Evolutionary conservation across 2,888 invertebrate genomes (phyloP).

Genomic region (Drosophila helvetica): DNA sequence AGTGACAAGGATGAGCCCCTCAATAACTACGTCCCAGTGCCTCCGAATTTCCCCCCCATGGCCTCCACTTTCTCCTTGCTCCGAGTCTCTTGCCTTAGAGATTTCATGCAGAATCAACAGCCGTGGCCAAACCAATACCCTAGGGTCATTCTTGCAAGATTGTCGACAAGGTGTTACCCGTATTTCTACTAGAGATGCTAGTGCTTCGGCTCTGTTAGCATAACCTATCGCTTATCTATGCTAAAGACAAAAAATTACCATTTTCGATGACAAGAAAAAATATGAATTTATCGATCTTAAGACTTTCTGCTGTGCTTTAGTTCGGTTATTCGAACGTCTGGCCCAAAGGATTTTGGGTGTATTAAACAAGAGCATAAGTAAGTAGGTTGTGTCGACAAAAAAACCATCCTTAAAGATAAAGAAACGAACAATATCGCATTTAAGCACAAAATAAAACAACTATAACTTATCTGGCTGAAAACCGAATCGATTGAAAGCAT

Average conservation of each 20-base stretch:
- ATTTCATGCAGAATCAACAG: slow-evolving; percentile 44
- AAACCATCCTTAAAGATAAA: too few species aligned
- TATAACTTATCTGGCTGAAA: too few species aligned
- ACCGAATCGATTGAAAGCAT: too few species aligned
- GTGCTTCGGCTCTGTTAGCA: neutral
- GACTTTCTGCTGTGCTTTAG: too few species aligned
- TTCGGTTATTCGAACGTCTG: too few species aligned
- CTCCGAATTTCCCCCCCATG: neutral
- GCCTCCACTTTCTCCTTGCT: slow-evolving; percentile 1
- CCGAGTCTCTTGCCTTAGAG: slow-evolving; percentile 37
- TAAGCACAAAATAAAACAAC: too few species aligned
- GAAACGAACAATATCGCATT: too few species aligned
- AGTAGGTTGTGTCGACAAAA: too few species aligned
- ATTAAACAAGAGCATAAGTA: too few species aligned
- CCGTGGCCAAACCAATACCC: slow-evolving; percentile 16
- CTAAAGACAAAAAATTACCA: neutral
- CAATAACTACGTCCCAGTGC: neutral
- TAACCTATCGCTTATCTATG: neutral
- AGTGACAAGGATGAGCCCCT: slow-evolving; percentile 18
- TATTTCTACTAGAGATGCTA: neutral
- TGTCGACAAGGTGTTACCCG: neutral
- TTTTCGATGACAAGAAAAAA: neutral
- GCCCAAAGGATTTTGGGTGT: too few species aligned
- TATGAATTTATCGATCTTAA: too few species aligned
- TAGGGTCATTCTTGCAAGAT: neutral